phyloP scores from a whole-genome alignment of 2,888 invertebrate species.

The Ceraclea dissimilis region DNA sequence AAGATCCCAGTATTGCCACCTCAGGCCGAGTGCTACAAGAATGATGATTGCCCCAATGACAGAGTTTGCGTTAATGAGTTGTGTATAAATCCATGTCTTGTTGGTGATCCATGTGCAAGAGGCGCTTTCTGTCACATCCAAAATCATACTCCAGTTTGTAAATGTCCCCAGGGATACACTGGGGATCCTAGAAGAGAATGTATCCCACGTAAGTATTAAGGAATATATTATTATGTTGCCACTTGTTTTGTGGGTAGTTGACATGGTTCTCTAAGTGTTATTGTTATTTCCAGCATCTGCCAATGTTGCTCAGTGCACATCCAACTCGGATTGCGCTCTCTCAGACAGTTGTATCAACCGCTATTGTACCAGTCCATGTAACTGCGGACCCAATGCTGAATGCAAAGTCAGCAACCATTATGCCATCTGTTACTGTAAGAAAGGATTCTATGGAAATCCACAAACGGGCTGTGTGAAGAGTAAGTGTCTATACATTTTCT shows the following conservation, averaged over 20 bases:
- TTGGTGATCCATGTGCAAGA: slow-evolving; percentile 61
- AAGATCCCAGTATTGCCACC: slow-evolving; percentile 31
- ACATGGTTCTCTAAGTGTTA: no score
- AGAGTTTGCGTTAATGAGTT: slow-evolving; percentile 67
- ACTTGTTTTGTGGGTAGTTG: no score
- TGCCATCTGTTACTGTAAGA: slow-evolving; percentile 75
- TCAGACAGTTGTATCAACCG: slow-evolving; percentile 79
- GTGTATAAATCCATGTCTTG: slow-evolving; percentile 71
- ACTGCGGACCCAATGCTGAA: slow-evolving; percentile 75
- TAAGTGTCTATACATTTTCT: no score
- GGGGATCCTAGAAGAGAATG: slow-evolving; percentile 69
- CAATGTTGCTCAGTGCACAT: slow-evolving; percentile 63
- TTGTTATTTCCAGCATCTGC: slow-evolving; percentile 45
- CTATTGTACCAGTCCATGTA: slow-evolving; percentile 75
- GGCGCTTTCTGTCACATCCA: slow-evolving; percentile 79
- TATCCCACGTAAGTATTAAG: slow-evolving; percentile 63
- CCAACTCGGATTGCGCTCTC: slow-evolving; percentile 72
- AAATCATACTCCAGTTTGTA: slow-evolving; percentile 67
- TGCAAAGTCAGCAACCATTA: slow-evolving; percentile 78
- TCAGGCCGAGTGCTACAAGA: slow-evolving; percentile 63
- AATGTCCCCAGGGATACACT: slow-evolving; percentile 70
- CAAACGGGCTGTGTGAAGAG: slow-evolving; percentile 72
- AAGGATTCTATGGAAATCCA: slow-evolving; percentile 80
- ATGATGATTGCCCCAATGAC: slow-evolving; percentile 70
- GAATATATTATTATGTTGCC: neutral